Conservation (phyloP, 2,888 invertebrate genomes). For the Parapristionchus giblindavisi region DNA sequence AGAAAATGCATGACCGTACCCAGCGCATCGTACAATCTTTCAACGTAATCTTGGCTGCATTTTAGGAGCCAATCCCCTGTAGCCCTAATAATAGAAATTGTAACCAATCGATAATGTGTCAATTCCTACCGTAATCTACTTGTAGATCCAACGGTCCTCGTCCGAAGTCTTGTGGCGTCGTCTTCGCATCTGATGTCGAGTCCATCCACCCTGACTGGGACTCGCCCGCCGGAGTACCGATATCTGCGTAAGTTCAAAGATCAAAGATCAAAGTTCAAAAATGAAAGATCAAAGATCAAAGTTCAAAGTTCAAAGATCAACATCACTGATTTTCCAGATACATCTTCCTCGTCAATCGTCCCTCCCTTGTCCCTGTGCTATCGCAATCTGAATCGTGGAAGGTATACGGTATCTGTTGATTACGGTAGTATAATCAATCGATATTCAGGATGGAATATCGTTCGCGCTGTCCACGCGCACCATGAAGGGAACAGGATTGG, state of each 20-base stretch:
- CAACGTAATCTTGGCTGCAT: too few relatives aligned
- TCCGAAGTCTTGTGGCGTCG: slow-evolving; percentile 26
- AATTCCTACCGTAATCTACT: too few relatives aligned
- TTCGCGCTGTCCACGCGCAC: slow-evolving; percentile 17
- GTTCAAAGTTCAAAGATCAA: too few relatives aligned
- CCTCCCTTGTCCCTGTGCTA: slow-evolving; percentile 23
- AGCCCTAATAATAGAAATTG: too few relatives aligned
- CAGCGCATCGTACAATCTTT: too few relatives aligned
- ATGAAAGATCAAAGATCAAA: neutral
- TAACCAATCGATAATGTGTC: too few relatives aligned
- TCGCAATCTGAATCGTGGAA: slow-evolving; percentile 23
- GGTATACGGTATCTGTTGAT: neutral
- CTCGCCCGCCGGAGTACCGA: slow-evolving; percentile 30
- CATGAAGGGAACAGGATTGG: slow-evolving; percentile 30
- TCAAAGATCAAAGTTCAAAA: neutral
- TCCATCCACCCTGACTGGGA: slow-evolving; percentile 31
- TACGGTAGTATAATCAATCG: neutral
- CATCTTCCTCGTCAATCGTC: slow-evolving; percentile 32
- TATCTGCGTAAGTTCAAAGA: slow-evolving; percentile 27
- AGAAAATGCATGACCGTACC: too few relatives aligned
- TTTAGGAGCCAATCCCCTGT: too few relatives aligned
- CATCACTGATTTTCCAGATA: neutral
- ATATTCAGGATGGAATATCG: slow-evolving; percentile 16
- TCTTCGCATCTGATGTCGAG: slow-evolving; percentile 25
- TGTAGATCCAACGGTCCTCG: slow-evolving; percentile 20